Evolutionary conservation across 92 coral and sea anemone genomes (phyloP).

Genomic region (Virgularia gustaviana): DNA sequence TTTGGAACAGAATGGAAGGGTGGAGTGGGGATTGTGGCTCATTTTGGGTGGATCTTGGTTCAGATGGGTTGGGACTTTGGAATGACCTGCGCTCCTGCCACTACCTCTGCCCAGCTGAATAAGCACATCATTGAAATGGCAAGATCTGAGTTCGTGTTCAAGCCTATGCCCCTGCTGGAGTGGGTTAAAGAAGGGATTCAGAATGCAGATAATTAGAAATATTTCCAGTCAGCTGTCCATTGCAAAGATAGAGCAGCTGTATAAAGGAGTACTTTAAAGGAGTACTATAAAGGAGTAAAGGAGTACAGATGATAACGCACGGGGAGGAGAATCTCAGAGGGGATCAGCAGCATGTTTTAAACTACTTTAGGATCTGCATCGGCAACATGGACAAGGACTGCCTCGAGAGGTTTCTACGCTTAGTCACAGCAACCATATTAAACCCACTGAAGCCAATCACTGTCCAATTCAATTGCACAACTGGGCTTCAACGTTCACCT

Average conservation of each 20-base stretch:
- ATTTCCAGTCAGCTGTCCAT: neutral
- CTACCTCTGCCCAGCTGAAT: slow-evolving; percentile 6
- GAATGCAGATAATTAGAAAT: neutral
- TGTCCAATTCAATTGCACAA: slow-evolving; percentile 34
- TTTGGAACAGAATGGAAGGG: no score
- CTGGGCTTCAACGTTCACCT: slow-evolving; percentile 37
- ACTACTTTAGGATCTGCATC: slow-evolving; percentile 27
- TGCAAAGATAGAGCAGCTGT: neutral
- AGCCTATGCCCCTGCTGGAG: slow-evolving; percentile 19
- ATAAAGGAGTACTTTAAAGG: neutral
- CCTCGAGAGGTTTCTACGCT: slow-evolving; percentile 41
- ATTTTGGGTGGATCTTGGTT: no score
- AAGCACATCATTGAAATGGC: slow-evolving; percentile 25
- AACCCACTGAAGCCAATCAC: slow-evolving; percentile 43
- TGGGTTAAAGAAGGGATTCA: slow-evolving; percentile 34
- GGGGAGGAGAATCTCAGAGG: slow-evolving; percentile 30
- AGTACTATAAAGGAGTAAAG: slow-evolving; percentile 13
- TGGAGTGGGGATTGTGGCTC: no score
- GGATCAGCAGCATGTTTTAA: slow-evolving; percentile 40
- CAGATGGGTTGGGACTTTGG: slow-evolving; percentile 26
- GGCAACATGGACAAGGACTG: slow-evolving; percentile 39
- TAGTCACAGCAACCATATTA: slow-evolving; percentile 40
- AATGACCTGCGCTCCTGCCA: slow-evolving; percentile 36
- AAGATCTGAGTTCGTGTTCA: slow-evolving; percentile 33
- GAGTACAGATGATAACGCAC: slow-evolving; percentile 18